Evolutionary conservation across 2,797 vertebrate genomes (phyloP), one percentile per base, ranked within the genome.

Genomic region (Smutsia temminckii): DNA sequence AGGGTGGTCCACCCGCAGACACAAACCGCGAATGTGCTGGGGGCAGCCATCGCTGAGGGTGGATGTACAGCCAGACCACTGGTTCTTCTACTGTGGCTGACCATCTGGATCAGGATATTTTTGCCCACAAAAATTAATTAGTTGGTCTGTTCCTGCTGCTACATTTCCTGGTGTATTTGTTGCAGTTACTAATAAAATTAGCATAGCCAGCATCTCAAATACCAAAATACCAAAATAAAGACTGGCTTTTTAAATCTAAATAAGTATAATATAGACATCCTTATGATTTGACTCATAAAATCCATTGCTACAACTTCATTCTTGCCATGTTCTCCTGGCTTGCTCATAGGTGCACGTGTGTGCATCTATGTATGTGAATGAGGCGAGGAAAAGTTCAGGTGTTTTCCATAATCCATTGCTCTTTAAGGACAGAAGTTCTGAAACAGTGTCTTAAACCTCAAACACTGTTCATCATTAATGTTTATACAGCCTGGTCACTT

Each of bases 351-450:
- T 66, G 13, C 29, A 34, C 9, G 20, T 8, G 0, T 34, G 32
- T 34, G 16, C 23, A 34, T 16, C 27, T 18, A 42, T 25, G 32
- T 20, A 16, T 1, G 14, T 40, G 7, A 59, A 8, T 51, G 25
- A 37, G 23, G 40, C 40, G 42, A 13, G 51, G 37, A 51, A 53
- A 40, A 14, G 9, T 74, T 57, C 29, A 49, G 66, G 12, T 84
- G 68, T 81, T 85, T 86, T 49, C 29, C 46, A 8, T 91, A n/a
- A 78, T 84, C 93, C 77, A 53, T 5, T 59, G 53, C 75, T 32
- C 85, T 96, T 91, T 68, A 6, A 11, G 96, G 93, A 68, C 32
- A 42, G 49, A 88, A 78, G 37, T 92, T 96, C 49, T 49, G 32
- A 63, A 92, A 27, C 37, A 74, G 11, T 9, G 18, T 64, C 23